Percentiles rank a stretch among this genome's conserved stretches.
These are phyloP conservation scores for Oscheius sp. DNA, from an alignment of 2,888 invertebrate genomes.

Conservation along the genomic window DNA sequence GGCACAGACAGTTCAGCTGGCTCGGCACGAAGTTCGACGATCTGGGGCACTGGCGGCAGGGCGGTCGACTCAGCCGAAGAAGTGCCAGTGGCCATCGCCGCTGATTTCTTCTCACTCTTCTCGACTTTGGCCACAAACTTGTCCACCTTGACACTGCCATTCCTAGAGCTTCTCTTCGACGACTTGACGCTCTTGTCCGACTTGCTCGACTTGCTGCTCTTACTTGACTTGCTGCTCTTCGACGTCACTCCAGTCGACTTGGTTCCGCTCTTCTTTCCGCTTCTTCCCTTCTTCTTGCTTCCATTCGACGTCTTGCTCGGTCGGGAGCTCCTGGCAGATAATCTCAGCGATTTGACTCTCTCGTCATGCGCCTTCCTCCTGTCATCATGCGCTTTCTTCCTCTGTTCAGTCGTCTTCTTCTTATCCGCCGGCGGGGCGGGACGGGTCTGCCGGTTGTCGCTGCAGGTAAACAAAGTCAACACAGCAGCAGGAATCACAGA, in stretches of 20 bases:
- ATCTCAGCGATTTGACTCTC: too few species aligned
- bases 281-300: neutral
- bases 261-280: neutral
- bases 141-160: neutral
- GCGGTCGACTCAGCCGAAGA: neutral
- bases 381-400: too few species aligned
- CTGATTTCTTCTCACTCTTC: neutral
- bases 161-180: neutral
- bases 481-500: neutral
- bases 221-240: neutral
- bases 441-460: neutral
- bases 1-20: slow-evolving; percentile 19
- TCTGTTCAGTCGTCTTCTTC: too few species aligned
- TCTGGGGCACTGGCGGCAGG: neutral
- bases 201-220: neutral
- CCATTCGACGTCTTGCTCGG: neutral
- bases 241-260: neutral
- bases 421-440: too few species aligned
- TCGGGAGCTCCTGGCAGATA: neutral
- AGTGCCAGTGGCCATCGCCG: neutral
- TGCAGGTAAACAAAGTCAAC: neutral
- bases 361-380: too few species aligned
- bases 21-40: slow-evolving; percentile 4
- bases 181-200: neutral
- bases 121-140: neutral